Evolutionary conservation across 2,797 vertebrate species (phyloP).

Genomic region (Mallotus villosus): DNA sequence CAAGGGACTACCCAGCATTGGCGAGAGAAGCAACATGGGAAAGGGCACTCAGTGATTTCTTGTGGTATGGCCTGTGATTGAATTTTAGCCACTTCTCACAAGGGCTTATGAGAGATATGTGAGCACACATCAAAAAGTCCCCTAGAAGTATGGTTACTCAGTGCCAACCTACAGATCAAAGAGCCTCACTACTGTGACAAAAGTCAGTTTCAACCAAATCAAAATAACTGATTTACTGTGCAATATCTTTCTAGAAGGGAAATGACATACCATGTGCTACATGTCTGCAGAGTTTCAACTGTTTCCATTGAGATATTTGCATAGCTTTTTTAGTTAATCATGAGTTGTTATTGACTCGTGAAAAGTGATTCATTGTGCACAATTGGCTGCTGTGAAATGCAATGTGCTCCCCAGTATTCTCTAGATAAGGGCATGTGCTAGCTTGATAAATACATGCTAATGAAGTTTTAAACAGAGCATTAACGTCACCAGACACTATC

Average conservation of each 20-base stretch:
- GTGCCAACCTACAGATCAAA: constrained; percentile 23
- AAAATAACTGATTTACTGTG: constrained; percentile 23
- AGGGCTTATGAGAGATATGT: constrained; percentile 59
- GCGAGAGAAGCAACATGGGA: constrained; percentile 26
- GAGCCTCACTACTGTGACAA: constrained; percentile 27
- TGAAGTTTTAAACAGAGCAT: constrained; percentile 43
- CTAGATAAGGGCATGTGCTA: constrained; percentile 44
- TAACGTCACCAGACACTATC: constrained; percentile 33
- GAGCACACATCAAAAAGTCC: constrained; percentile 56
- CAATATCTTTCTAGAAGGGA: too few species aligned
- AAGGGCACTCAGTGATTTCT: constrained; percentile 42
- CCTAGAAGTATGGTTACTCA: constrained; percentile 58
- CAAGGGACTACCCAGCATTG: constrained; percentile 20
- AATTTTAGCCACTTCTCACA: constrained; percentile 60
- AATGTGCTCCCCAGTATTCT: constrained; percentile 35
- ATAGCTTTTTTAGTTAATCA: too few species aligned
- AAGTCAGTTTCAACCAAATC: constrained; percentile 7
- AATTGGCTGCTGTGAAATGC: constrained; percentile 41
- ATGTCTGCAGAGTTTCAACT: too few species aligned
- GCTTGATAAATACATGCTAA: constrained; percentile 52
- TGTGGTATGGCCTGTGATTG: constrained; percentile 49
- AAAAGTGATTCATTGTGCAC: constrained; percentile 27
- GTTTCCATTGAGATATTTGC: too few species aligned
- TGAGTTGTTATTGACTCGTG: too few species aligned
- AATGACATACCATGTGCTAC: too few species aligned